These are phyloP conservation scores for Sycobia sp. DNA, from an alignment of 1,140 invertebrate genomes.

Conservation along the genomic window DNA sequence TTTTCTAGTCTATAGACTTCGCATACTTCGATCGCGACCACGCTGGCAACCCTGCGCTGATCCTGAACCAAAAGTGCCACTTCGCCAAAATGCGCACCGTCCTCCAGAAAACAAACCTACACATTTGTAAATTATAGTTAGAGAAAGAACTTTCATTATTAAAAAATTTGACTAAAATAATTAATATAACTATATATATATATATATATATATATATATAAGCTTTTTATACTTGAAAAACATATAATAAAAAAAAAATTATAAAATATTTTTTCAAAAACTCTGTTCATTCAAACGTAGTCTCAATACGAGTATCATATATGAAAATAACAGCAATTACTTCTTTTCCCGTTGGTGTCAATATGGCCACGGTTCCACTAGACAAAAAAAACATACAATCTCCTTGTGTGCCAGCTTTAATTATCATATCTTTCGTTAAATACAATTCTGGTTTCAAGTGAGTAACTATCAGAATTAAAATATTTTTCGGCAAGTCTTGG, in stretches of 20 bases:
- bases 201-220: too few relatives aligned
- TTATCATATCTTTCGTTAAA: conserved; percentile 56
- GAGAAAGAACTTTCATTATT: background rate
- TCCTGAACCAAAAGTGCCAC: conserved; percentile 57
- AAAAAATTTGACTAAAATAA: too few relatives aligned
- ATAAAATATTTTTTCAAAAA: too few relatives aligned
- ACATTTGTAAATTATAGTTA: background rate
- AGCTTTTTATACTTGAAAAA: too few relatives aligned
- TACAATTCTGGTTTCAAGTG: conserved; percentile 53
- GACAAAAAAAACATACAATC: conserved; percentile 68
- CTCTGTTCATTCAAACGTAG: too few relatives aligned
- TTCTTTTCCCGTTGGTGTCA: conserved; percentile 66
- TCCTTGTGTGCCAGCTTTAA: conserved; percentile 62
- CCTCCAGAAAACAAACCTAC: conserved; percentile 62
- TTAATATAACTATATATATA: too few relatives aligned
- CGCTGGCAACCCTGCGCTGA: conserved; percentile 52
- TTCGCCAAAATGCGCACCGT: conserved; percentile 64
- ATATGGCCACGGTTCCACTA: conserved; percentile 65
- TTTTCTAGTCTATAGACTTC: conserved; percentile 56
- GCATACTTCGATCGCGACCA: conserved; percentile 53
- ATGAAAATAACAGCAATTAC: conserved; percentile 40
- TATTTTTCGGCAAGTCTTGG: conserved; percentile 44
- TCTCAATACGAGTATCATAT: too few relatives aligned
- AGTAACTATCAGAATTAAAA: conserved; percentile 44
- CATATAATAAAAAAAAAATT: too few relatives aligned